phyloP scores from a whole-genome alignment of 2,888 invertebrate genomes.

The Idaea dimidiata region DNA sequence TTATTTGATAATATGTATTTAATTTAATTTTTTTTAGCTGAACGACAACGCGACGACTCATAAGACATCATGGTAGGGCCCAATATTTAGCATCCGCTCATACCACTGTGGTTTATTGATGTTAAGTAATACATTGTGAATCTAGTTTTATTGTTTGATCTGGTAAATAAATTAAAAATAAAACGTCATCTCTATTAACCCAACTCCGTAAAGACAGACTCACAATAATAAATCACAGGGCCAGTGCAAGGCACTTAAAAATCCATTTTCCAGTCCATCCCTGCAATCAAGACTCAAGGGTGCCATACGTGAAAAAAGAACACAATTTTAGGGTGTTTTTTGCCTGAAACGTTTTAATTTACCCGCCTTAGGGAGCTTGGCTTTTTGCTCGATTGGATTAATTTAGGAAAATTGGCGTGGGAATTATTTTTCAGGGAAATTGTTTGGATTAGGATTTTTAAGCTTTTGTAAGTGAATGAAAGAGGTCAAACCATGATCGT shows the following conservation, averaged over 20 bases:
- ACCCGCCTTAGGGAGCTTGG: conserved; percentile 13
- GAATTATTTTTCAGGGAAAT: conserved; percentile 25
- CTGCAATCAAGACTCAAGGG: conserved; percentile 44
- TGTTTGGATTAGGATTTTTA: conserved; percentile 4
- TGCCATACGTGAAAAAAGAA: conserved; percentile 33
- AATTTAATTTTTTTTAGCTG: too few relatives aligned
- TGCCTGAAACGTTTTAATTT: conserved; percentile 15
- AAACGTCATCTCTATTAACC: conserved; percentile 35
- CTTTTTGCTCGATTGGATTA: conserved; percentile 18
- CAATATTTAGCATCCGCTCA: too few relatives aligned
- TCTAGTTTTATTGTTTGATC: too few relatives aligned
- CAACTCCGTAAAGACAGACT: conserved; percentile 35
- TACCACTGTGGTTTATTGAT: too few relatives aligned
- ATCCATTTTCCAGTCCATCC: conserved; percentile 54
- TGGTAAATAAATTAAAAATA: conserved; percentile 2
- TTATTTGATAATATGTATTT: too few relatives aligned
- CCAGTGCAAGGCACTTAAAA: conserved; percentile 62
- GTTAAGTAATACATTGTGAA: too few relatives aligned
- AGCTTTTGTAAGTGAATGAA: conserved; percentile 3
- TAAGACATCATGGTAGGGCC: too few relatives aligned
- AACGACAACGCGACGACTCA: too few relatives aligned
- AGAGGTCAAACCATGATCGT: too few relatives aligned
- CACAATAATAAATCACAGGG: conserved; percentile 70
- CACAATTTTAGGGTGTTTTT: conserved; percentile 35
- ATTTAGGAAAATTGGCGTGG: conserved; percentile 4